phyloP scores from a whole-genome alignment of 2,888 invertebrate genomes.

The Drosophila recens region DNA sequence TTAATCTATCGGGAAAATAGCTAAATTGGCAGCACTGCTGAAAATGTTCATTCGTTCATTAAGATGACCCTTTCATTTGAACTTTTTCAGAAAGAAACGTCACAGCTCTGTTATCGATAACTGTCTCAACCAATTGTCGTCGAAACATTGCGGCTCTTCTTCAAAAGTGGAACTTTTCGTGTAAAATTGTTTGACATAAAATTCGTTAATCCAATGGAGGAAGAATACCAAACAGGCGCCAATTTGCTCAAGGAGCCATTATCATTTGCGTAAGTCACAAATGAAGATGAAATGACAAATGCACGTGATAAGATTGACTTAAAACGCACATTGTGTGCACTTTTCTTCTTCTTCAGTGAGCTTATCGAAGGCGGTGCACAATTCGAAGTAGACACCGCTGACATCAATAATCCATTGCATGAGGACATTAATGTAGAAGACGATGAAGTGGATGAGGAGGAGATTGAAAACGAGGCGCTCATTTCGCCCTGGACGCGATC shows the following conservation, averaged over 20 bases:
- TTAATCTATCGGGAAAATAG: too few relatives aligned
- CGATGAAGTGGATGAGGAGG: constrained; percentile 50
- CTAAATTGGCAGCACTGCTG: too few relatives aligned
- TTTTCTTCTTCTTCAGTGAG: constrained; percentile 33
- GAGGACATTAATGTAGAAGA: constrained; percentile 77
- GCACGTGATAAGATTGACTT: background rate
- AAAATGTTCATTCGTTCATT: too few relatives aligned
- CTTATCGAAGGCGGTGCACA: constrained; percentile 52
- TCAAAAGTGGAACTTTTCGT: background rate
- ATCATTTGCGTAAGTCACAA: constrained; percentile 49
- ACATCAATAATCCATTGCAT: constrained; percentile 59
- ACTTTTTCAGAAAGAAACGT: too few relatives aligned
- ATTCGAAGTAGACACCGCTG: constrained; percentile 81
- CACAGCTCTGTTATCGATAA: too few relatives aligned
- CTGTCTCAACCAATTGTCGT: background rate
- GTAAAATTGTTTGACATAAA: background rate
- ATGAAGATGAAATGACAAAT: too few relatives aligned
- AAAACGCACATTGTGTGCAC: background rate
- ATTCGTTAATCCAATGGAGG: constrained; percentile 29
- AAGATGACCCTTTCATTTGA: too few relatives aligned
- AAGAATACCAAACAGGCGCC: constrained; percentile 4
- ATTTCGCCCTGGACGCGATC: constrained; percentile 83
- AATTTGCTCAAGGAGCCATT: constrained; percentile 59
- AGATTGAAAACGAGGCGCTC: constrained; percentile 45
- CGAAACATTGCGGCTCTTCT: background rate